These are phyloP conservation scores for Catagonus wagneri DNA, from an alignment of 2,113 vertebrate genomes.

Conservation along the genomic window DNA sequence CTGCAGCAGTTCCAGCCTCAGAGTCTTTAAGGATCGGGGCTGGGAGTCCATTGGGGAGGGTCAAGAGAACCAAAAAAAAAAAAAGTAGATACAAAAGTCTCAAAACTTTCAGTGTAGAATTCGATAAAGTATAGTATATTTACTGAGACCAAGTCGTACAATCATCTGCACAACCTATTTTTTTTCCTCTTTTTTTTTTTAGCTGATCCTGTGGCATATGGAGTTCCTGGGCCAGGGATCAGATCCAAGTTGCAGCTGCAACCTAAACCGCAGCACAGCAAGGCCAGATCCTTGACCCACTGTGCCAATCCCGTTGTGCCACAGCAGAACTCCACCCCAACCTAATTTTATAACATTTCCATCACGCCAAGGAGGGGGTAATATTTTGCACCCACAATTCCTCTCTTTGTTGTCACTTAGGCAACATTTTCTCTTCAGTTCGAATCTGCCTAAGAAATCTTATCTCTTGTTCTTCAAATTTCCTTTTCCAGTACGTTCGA, in stretches of 20 bases:
- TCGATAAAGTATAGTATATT: background rate
- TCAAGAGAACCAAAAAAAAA: too few species aligned
- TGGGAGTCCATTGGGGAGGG: too few species aligned
- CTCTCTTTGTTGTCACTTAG: background rate
- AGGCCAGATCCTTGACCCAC: too few species aligned
- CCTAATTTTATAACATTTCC: background rate
- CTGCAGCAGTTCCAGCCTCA: background rate
- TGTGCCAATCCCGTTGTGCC: too few species aligned
- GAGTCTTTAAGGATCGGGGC: background rate
- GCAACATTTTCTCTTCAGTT: constrained; percentile 26
- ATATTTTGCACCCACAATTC: background rate
- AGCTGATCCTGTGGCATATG: too few species aligned
- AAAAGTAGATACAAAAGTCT: background rate
- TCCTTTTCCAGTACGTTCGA: constrained; percentile 25
- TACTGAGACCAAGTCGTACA: background rate
- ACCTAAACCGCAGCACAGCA: too few species aligned
- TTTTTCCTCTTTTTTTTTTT: background rate
- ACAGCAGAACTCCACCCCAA: too few species aligned
- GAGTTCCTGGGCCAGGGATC: too few species aligned
- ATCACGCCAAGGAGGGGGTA: rapidly evolving
- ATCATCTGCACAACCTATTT: background rate
- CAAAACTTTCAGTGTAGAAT: background rate
- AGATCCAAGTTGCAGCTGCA: too few species aligned
- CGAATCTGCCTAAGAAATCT: background rate
- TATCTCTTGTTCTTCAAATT: constrained; percentile 17